Base-by-base conservation (phyloP, 2,888 invertebrate genomes). In the Cantharis flavilabris region DNA sequence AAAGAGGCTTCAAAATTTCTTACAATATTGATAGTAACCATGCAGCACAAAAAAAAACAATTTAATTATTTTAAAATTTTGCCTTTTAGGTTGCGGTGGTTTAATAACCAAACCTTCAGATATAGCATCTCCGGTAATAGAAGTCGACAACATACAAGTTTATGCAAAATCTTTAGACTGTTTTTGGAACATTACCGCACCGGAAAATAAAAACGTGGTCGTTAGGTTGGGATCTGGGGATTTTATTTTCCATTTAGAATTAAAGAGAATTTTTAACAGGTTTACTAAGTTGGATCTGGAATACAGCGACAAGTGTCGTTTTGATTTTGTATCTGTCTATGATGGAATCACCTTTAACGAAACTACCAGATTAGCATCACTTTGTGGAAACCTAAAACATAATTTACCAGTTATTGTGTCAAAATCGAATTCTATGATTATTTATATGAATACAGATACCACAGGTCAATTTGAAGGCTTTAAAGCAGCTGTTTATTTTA, bases 141-240 rank as follows among this genome's bases (percentile, higher is more conserved):
- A 67, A 16, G 33, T 33, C 33, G 30, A 33, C 9, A 63, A 62
- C 63, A 14, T 62, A 65, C 72, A 73, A 88, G 2, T 84, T 86
- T 33, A 87, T 18, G 20, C 28, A 65, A 65, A 26, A 23, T 72
- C 71, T 20, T 86, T 92, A 82, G 91, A 92, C 82, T 97, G 97
- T 86, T 88, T 90, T 0, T 98, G 97, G 97, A 87, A 90, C 75
- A 93, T 97, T 71, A 91, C 90, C 73, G 96, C 96, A 1, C 95
- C 94, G 1, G 81, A 84, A 20, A 90, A 90, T 79, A 92, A 94
- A 86, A 89, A 91, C 64, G 90, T 94, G 9, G 88, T 92, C 10
- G 83, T 96, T 13, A 91, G 90, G 88, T 93, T 86, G 2, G n/a
- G 1, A 33, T 33, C 4, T 13, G 33, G 11, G 4, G 13, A 13